Evolutionary conservation across 2,888 invertebrate genomes (phyloP), one percentile per base, ranked within the genome.

Genomic region (Apamea anceps): DNA sequence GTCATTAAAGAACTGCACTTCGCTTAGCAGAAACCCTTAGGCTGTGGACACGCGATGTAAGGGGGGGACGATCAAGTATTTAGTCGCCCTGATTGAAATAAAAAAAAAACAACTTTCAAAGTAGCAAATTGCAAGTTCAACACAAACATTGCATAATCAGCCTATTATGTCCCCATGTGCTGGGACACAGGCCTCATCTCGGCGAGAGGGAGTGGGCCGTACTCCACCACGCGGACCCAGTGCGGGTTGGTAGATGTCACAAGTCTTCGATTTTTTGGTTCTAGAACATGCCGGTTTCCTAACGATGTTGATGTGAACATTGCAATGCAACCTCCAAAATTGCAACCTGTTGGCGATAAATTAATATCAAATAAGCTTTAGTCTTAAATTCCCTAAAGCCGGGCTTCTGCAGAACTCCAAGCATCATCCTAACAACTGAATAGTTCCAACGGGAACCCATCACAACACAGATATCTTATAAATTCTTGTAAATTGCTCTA

Each of bases 401-500:
- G 15, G 7, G 28, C 70, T 60, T 10, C 42, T 13, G 18, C 21
- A 25, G 15, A 67, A 25, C 72, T 66, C 18, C 0, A 71, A 72
- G 25, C 66, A 57, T 13, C 42, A 51, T 45, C 18, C 71, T 51
- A 51, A 62, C 51, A 77, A 62, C 79, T 77, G 76, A 81, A 75
- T 63, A 81, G 65, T 12, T 15, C 68, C 67, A 78, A 85, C 85
- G 87, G 84, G 79, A 88, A 75, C 88, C 88, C 85, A 91, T 90
- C 87, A 88, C 75, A 85, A 79, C 85, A 85, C 76, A 82, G 84
- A 89, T 89, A 89, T 88, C 87, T 90, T 91, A 90, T 92, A 94
- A 94, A 92, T 90, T 88, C 85, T 89, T 90, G 89, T 90, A 93
- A 92, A 93, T 93, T 90, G 87, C 91, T 86, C 86, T 91, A 90